Base-by-base conservation (phyloP, 2,113 vertebrate genomes). In the Narcine bancroftii region DNA sequence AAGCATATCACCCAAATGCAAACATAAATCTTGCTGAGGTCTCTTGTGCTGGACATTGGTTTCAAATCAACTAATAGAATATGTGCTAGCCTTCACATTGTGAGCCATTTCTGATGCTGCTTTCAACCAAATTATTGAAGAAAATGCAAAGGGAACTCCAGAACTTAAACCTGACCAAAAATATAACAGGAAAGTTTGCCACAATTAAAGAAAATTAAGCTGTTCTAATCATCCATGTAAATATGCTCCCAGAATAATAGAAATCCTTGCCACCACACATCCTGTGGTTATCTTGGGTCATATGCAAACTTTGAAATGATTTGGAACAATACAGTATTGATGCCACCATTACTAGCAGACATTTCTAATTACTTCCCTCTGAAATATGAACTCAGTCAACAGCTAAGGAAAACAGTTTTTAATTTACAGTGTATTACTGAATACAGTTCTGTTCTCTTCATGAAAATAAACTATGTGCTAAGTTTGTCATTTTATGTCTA, bases 211-310 rank as follows among this genome's bases (percentile, higher is more conserved):
- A 85, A 29, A 85, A 56, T 85, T 85, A 60, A 85, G 53, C 29
- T 60, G 81, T 60, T 85, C 50, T n/a, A 85, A 85, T 15, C 53
- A 60, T 60, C 81, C 53, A 85, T 33, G 36, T 36, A 85, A 85
- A 60, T 36, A n/a, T n/a, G n/a, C 53, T 21, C 53, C 36, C 50
- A 60, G 81, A 56, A 85, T 60, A 17, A 85, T 15, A 85, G 33
- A n/a, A 5, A 33, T 85, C 15, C 1, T 60, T 85, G 29, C 56
- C 11, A 17, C 13, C 50, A 36, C 81, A 85, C 15, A 60, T 85
- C 50, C 81, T 56, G 81, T 85, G 50, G 81, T 85, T 85, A 85
- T 60, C 79, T 85, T 60, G 53, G 50, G 50, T 85, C 81, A 85
- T 85, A 60, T 60, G 81, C 81, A 60, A 85, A 19, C n/a, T 60